Evolutionary conservation across 1,140 invertebrate genomes (phyloP), one percentile per base, ranked within the genome.

Genomic region (Brachionus koreanus): DNA sequence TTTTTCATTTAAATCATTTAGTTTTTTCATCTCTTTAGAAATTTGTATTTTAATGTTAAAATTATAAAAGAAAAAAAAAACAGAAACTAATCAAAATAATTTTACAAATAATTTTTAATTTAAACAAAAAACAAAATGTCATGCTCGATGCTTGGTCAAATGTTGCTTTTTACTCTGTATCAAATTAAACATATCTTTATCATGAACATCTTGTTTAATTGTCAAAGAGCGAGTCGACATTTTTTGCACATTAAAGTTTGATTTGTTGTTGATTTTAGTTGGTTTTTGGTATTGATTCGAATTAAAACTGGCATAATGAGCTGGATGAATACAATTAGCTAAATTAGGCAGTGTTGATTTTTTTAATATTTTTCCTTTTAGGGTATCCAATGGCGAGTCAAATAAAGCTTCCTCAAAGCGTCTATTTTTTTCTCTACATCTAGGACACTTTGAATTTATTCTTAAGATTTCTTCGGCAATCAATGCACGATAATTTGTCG

Each of bases 381-480:
- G 33, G 12, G 23, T 25, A 12, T 74, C 42, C 19, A 74, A 25
- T 25, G 69, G 42, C 12, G 39, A 35, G 1, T 74, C 69, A 16
- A 74, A 74, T 7, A 74, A 9, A 16, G 39, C 7, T 35, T 74
- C 69, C 29, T 74, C 69, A 46, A n/a, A 46, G 19, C 69, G 69
- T 19, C 69, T 42, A 74, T 74, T 74, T 74, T 74, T 74, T 23
- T 74, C 69, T 46, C 39, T 74, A 49, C 69, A 74, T 25, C 69
- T 23, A 9, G 37, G 12, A 29, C 69, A 74, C 33, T 74, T 74
- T 29, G 42, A 46, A 29, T 74, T 74, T 6, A 46, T 10, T 12
- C 69, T 23, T 4, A 74, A 0, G 23, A 74, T 74, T 74, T 74
- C 69, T 4, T 74, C 69, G 13, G 69, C 69, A 25, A 74, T 74